A percentile compares a stretch with the other conserved stretches of the same genome.
Evolutionary conservation across 2,797 vertebrate genomes (phyloP).

Genomic region (Cynopterus sphinx): DNA sequence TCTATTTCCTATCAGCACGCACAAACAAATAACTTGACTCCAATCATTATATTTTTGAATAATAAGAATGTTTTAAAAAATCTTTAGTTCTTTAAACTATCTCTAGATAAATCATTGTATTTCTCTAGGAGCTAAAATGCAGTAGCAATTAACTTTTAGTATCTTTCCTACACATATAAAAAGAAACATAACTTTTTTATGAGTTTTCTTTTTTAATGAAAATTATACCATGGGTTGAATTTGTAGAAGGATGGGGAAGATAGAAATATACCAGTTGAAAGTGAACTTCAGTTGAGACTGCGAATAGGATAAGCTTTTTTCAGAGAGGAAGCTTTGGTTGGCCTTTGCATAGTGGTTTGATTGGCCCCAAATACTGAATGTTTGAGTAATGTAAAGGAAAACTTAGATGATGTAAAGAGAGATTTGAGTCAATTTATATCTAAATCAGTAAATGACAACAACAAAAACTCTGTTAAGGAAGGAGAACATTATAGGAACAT

Average conservation of each 20-base stretch:
- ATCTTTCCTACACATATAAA: background rate
- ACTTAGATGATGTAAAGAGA: background rate
- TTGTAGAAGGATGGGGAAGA: background rate
- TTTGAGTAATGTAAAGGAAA: background rate
- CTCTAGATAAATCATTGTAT: background rate
- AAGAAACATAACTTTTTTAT: background rate
- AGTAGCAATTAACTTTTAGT: background rate
- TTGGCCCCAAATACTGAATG: background rate
- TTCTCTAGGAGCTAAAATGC: background rate
- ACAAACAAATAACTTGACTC: background rate
- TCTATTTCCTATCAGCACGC: background rate
- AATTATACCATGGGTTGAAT: background rate
- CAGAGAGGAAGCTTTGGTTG: background rate
- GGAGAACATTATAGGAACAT: background rate
- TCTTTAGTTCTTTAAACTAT: background rate
- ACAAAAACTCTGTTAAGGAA: background rate
- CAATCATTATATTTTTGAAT: background rate
- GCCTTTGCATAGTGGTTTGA: background rate
- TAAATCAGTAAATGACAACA: background rate
- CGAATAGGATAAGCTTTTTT: background rate
- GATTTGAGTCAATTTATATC: background rate
- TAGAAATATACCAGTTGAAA: background rate
- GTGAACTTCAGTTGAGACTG: background rate
- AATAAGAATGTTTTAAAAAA: background rate
- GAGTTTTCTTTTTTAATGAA: background rate